A percentile compares a stretch with the other conserved stretches of the same genome.
Evolutionary conservation across 1,140 invertebrate genomes (phyloP).

Genomic region (Ceratoteleas bidentatus): DNA sequence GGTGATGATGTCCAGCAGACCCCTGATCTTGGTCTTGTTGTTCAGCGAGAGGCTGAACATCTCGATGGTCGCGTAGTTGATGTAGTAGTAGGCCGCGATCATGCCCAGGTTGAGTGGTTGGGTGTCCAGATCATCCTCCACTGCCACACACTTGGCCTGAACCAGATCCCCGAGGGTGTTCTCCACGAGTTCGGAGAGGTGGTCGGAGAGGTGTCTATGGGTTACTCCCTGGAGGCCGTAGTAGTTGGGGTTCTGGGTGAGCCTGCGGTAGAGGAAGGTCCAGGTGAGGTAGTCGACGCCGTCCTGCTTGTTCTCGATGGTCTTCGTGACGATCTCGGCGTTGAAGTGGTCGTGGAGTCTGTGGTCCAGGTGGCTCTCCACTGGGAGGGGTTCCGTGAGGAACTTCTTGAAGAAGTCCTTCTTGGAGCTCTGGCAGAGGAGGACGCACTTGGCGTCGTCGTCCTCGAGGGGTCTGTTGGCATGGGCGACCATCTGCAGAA

Average conservation of each 20-base stretch:
- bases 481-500: conserved; percentile 98
- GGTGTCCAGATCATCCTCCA: conserved; percentile 99
- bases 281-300: conserved; percentile 99
- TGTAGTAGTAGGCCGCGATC: conserved; percentile 99
- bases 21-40: conserved; percentile 98
- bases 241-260: conserved; percentile 99
- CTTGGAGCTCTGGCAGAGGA: conserved; percentile 98
- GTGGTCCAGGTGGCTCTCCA: conserved; percentile 99
- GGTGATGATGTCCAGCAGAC: conserved; percentile 98
- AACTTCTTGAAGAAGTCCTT: conserved; percentile 99
- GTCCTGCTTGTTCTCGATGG: conserved; percentile 99
- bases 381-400: conserved; percentile 97
- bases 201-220: conserved; percentile 98
- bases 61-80: conserved; percentile 99
- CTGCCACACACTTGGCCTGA: conserved; percentile 98
- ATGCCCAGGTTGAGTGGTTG: conserved; percentile 98
- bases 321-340: conserved; percentile 99
- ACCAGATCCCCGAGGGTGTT: conserved; percentile 97
- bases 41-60: conserved; percentile 98
- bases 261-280: conserved; percentile 98
- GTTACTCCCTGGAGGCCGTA: conserved; percentile 94
- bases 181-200: conserved; percentile 98
- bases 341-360: conserved; percentile 99
- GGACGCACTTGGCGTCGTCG: conserved; percentile 96
- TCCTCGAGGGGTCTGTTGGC: conserved; percentile 94